Percentiles rank a stretch among this genome's conserved stretches.
Evolutionary conservation across 2,113 vertebrate genomes (phyloP).

Genomic region (Maccullochella peelii): DNA sequence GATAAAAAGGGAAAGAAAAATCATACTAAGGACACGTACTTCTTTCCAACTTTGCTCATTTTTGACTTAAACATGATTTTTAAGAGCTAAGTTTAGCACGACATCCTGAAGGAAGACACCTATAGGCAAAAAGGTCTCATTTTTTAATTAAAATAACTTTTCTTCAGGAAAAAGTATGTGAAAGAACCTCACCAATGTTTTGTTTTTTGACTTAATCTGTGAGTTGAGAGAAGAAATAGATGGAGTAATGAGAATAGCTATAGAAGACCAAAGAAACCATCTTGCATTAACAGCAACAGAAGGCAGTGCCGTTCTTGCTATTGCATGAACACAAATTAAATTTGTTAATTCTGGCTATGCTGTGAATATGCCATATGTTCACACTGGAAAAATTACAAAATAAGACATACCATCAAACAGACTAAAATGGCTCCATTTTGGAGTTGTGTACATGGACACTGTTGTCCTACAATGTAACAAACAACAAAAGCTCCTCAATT

Average conservation of each 20-base stretch:
- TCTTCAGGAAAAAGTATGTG: neutral
- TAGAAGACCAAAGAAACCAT: neutral
- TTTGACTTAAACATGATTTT: neutral
- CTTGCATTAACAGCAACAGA: neutral
- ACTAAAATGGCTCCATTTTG: neutral
- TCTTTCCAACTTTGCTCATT: slow-evolving; percentile 3
- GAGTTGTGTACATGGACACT: neutral
- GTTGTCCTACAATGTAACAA: neutral
- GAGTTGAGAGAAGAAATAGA: neutral
- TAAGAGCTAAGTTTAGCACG: neutral
- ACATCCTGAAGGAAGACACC: neutral
- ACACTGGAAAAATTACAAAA: neutral
- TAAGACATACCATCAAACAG: neutral
- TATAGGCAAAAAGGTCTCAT: neutral
- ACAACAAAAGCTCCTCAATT: no score
- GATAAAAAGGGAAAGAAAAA: slow-evolving; percentile 46
- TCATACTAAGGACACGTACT: neutral
- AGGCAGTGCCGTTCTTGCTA: neutral
- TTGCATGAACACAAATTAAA: neutral
- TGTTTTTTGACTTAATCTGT: neutral
- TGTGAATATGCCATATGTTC: neutral
- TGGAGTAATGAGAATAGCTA: neutral
- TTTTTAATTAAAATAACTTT: neutral
- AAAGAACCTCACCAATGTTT: neutral
- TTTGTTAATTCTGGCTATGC: neutral